Conservation (phyloP, 2,888 invertebrate genomes). For the Atherix ibis region DNA sequence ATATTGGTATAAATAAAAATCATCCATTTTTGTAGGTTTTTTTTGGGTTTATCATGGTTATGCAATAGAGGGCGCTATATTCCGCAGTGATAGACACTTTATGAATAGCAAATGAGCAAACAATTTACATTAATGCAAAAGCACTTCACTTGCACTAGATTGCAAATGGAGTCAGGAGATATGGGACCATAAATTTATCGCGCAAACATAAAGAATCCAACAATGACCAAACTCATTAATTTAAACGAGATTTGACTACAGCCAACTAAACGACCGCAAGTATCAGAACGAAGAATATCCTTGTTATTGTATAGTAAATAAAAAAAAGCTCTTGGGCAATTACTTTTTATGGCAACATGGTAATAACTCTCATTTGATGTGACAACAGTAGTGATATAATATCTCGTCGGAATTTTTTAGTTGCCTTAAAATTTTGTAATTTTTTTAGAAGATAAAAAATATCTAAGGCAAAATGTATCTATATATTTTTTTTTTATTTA, state of each 20-base stretch:
- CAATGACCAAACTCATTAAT: conserved; percentile 13
- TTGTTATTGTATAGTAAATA: conserved; percentile 5
- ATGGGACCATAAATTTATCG: conserved; percentile 10
- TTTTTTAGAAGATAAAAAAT: too few relatives aligned
- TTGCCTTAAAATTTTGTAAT: too few relatives aligned
- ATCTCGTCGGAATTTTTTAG: conserved; percentile 3
- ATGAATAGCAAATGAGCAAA: conserved; percentile 11
- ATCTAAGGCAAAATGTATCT: too few relatives aligned
- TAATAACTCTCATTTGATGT: conserved; percentile 13
- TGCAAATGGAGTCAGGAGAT: too few relatives aligned
- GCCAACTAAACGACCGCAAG: too few relatives aligned
- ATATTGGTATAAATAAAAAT: too few relatives aligned
- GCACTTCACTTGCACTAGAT: neutral
- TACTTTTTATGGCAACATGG: conserved; percentile 12
- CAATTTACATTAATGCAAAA: conserved; percentile 10
- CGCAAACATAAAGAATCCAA: conserved; percentile 12
- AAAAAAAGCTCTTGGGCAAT: conserved; percentile 11
- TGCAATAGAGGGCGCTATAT: too few relatives aligned
- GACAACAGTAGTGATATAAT: conserved; percentile 11
- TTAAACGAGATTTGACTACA: conserved; percentile 14
- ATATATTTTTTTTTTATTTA: too few relatives aligned
- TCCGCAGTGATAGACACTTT: too few relatives aligned
- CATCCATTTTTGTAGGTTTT: too few relatives aligned
- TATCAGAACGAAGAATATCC: too few relatives aligned
- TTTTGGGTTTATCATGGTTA: too few relatives aligned